Percentiles rank a stretch among this genome's conserved stretches.
These are phyloP conservation scores for Scolopax bukidnonensis DNA, from an alignment of 2,797 vertebrate species.

Conservation along the genomic window DNA sequence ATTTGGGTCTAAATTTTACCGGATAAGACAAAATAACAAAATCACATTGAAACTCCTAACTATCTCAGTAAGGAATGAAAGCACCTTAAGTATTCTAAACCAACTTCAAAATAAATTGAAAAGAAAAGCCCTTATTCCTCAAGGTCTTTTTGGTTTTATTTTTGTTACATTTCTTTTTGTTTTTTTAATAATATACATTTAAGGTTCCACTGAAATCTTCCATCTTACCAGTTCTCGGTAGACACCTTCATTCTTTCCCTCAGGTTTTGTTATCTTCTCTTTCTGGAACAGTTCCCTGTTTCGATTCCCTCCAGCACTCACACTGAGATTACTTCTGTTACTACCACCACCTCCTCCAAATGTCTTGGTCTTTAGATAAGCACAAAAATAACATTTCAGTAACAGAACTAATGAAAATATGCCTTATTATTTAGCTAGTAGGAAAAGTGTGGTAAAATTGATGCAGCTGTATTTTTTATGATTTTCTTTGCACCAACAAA, in stretches of 20 bases:
- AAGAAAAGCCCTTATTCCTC: not conserved
- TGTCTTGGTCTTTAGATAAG: conserved; percentile 84
- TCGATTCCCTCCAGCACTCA: conserved; percentile 80
- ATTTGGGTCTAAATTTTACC: not conserved
- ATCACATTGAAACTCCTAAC: not conserved
- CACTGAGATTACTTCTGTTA: conserved; percentile 89
- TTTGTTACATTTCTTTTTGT: not conserved
- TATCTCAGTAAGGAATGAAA: not conserved
- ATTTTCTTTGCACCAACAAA: conserved; percentile 32
- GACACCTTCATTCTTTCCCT: conserved; percentile 85
- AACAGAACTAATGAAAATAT: conserved; percentile 39
- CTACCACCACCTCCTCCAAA: conserved; percentile 95
- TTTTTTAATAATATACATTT: not conserved
- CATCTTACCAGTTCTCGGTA: conserved; percentile 94
- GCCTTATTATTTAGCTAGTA: conserved; percentile 23
- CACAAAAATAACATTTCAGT: conserved; percentile 42
- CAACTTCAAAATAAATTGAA: not conserved
- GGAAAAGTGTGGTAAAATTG: not conserved
- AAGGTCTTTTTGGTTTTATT: not conserved
- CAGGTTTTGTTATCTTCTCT: conserved; percentile 83
- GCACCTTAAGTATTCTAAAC: not conserved
- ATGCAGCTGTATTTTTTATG: not conserved
- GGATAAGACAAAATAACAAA: not conserved
- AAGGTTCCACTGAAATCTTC: not conserved
- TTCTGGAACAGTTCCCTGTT: conserved; percentile 88